Percentiles rank a stretch among this genome's conserved stretches.
phyloP scores from a whole-genome alignment of 2,888 invertebrate species.

The Drosophila monieri region DNA sequence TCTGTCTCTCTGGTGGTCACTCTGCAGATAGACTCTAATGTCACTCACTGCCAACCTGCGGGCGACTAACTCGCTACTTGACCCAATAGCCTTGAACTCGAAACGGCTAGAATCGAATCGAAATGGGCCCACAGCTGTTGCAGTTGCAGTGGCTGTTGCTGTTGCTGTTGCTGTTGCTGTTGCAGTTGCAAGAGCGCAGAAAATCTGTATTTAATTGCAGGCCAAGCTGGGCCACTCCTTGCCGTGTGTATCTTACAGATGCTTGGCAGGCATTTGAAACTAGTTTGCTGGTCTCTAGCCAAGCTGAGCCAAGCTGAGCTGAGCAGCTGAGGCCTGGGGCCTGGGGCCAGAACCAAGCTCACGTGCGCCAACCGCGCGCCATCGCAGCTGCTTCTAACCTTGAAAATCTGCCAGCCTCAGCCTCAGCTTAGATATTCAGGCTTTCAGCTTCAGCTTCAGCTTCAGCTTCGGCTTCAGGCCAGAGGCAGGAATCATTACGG shows the following conservation, averaged over 20 bases:
- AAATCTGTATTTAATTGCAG: constrained; percentile 71
- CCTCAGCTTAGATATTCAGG: too few species aligned
- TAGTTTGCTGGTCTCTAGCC: constrained; percentile 59
- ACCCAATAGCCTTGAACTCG: constrained; percentile 80
- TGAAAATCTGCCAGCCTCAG: constrained; percentile 75
- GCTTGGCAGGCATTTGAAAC: constrained; percentile 76
- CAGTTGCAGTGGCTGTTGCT: constrained; percentile 53
- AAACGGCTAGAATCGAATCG: constrained; percentile 61
- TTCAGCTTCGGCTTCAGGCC: constrained; percentile 28
- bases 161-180: constrained; percentile 52
- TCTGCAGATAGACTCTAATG: constrained; percentile 55
- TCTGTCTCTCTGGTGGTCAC: constrained; percentile 32
- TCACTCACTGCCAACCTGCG: constrained; percentile 78
- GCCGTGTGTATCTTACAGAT: constrained; percentile 69
- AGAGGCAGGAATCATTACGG: constrained; percentile 47
- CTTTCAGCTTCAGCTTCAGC: constrained; percentile 24
- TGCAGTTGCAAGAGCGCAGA: constrained; percentile 50
- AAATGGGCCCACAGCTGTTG: constrained; percentile 45
- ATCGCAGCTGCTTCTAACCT: constrained; percentile 73
- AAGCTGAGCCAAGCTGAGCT: constrained; percentile 35
- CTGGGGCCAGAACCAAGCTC: constrained; percentile 65
- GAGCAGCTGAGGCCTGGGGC: constrained; percentile 33
- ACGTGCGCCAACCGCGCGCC: constrained; percentile 70
- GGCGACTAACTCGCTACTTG: constrained; percentile 75
- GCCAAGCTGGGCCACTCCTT: constrained; percentile 62